A percentile compares a stretch with the other conserved stretches of the same genome.
Conservation (phyloP, 2,888 invertebrate species). For the Drosophila bunnanda region DNA sequence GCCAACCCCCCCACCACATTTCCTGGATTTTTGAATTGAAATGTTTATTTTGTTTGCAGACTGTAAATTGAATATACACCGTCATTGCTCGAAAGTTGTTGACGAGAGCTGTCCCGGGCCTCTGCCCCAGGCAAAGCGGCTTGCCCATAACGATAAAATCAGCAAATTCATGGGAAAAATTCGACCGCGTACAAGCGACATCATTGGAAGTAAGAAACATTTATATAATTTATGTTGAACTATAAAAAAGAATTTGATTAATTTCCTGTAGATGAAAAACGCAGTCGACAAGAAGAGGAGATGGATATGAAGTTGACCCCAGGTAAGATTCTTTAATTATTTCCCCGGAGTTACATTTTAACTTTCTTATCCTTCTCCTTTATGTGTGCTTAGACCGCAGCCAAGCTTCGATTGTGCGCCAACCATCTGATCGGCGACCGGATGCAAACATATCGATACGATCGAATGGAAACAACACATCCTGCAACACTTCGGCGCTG, state of each 20-base stretch:
- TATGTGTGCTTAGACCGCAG: slow-evolving; percentile 79
- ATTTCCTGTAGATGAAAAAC: slow-evolving; percentile 73
- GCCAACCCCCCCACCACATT: neutral
- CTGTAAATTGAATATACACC: slow-evolving; percentile 95
- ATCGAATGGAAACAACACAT: slow-evolving; percentile 81
- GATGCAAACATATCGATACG: slow-evolving; percentile 82
- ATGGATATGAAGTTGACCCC: slow-evolving; percentile 79
- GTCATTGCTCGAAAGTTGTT: slow-evolving; percentile 90
- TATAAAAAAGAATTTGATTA: neutral
- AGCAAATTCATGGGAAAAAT: slow-evolving; percentile 90
- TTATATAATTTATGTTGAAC: neutral
- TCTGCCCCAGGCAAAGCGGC: slow-evolving; percentile 85
- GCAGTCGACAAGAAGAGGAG: slow-evolving; percentile 84
- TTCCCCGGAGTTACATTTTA: no score
- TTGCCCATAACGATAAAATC: slow-evolving; percentile 88
- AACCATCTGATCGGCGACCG: slow-evolving; percentile 84
- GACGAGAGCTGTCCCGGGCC: slow-evolving; percentile 93
- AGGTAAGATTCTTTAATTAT: slow-evolving; percentile 78
- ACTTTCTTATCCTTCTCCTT: neutral
- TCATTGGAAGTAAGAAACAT: slow-evolving; percentile 73
- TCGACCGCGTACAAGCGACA: slow-evolving; percentile 82
- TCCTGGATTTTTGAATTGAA: neutral
- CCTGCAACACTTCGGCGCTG: slow-evolving; percentile 69
- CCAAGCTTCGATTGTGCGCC: slow-evolving; percentile 83
- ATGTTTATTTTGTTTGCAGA: slow-evolving; percentile 84